phyloP scores from a whole-genome alignment of 2,888 invertebrate genomes.

The Pomacea canaliculata region DNA sequence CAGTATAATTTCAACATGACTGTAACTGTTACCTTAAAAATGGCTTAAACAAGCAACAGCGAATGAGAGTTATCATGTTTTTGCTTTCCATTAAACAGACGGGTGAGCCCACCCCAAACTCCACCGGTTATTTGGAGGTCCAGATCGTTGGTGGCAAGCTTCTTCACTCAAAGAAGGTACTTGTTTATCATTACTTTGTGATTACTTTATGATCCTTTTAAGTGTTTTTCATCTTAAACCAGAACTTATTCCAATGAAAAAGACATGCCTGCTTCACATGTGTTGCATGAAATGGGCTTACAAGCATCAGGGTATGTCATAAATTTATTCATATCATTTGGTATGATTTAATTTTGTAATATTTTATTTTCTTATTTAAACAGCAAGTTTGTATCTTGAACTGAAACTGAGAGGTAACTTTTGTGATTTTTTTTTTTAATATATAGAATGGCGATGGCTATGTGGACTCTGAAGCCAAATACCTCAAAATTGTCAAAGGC shows the following conservation, averaged over 20 bases:
- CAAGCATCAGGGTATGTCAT: no score
- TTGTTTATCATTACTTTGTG: not conserved
- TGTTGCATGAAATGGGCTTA: no score
- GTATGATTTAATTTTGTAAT: no score
- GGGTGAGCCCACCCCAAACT: constrained; percentile 33
- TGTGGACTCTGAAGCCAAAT: constrained; percentile 25
- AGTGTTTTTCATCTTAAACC: not conserved
- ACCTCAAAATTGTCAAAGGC: constrained; percentile 28
- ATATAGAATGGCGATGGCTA: constrained; percentile 32
- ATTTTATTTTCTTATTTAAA: no score
- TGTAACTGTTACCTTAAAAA: no score
- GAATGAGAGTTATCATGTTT: not conserved
- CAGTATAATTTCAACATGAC: no score
- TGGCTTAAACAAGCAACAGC: not conserved
- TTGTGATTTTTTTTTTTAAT: no score
- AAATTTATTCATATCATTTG: no score
- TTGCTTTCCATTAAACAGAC: constrained; percentile 25
- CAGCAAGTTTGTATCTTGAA: no score
- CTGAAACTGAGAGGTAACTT: no score
- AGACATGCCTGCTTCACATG: no score
- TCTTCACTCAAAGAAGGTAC: constrained; percentile 40
- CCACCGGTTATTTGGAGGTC: constrained; percentile 40
- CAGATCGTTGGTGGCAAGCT: constrained; percentile 36
- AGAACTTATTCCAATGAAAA: no score
- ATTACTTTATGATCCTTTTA: not conserved